Percentiles rank a stretch among this genome's conserved stretches.
phyloP scores from a whole-genome alignment of 1,140 invertebrate species.

The Arion vulgaris region DNA sequence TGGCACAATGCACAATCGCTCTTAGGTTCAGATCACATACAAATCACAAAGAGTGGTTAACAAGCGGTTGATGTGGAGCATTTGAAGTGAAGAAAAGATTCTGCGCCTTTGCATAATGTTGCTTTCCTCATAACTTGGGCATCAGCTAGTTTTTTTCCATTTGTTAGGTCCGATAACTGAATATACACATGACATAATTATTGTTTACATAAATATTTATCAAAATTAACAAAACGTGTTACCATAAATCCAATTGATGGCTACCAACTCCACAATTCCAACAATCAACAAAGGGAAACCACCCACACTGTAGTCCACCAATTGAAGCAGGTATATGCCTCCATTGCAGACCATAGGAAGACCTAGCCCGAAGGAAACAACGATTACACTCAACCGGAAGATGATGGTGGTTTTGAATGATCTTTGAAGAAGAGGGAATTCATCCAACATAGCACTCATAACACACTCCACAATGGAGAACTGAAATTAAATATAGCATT shows the following conservation, averaged over 20 bases:
- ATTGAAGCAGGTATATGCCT: conserved; percentile 87
- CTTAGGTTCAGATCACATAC: no score
- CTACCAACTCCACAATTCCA: conserved; percentile 80
- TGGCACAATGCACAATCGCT: no score
- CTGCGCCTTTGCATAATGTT: no score
- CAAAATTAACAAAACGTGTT: conserved; percentile 15
- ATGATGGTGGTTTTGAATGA: conserved; percentile 50
- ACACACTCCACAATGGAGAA: conserved; percentile 70
- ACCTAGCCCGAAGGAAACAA: conserved; percentile 78
- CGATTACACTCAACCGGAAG: conserved; percentile 57
- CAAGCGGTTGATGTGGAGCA: no score
- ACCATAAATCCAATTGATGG: conserved; percentile 85
- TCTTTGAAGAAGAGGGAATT: conserved; percentile 52
- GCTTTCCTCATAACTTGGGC: no score
- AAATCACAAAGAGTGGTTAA: no score
- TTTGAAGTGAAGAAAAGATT: no score
- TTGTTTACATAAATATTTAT: no score
- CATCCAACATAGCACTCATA: conserved; percentile 66
- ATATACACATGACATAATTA: no score
- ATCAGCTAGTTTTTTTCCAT: no score
- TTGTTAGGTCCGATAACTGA: no score
- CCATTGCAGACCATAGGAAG: conserved; percentile 82
- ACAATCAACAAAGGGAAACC: conserved; percentile 88
- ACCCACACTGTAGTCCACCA: conserved; percentile 89
- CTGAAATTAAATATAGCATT: conserved; percentile 56